phyloP scores from a whole-genome alignment of 1,140 invertebrate species.

The Lutraria rhynchaena region DNA sequence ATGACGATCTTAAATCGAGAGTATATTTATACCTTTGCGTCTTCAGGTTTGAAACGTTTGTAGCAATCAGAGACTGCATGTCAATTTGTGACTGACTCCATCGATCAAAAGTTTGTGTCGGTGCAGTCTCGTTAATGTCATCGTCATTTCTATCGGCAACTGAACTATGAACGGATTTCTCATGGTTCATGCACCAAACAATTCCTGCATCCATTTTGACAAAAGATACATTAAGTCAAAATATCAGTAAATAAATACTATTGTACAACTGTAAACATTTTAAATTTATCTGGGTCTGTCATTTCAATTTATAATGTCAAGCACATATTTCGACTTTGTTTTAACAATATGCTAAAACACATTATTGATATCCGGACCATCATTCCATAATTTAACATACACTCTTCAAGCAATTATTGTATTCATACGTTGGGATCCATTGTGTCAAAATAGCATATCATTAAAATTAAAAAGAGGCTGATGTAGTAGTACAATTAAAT shows the following conservation, averaged over 20 bases:
- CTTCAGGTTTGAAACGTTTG: slow-evolving; percentile 7
- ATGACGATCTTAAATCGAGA: too few relatives aligned
- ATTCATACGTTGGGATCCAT: too few relatives aligned
- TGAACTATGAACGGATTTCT: background rate
- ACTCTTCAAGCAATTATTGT: too few relatives aligned
- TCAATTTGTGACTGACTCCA: slow-evolving; percentile 23
- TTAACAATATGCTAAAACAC: too few relatives aligned
- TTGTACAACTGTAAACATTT: too few relatives aligned
- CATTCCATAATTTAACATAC: slow-evolving; percentile 54
- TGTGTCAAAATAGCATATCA: too few relatives aligned
- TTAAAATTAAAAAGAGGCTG: too few relatives aligned
- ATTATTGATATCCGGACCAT: too few relatives aligned
- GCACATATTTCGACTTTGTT: too few relatives aligned
- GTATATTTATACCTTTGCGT: slow-evolving; percentile 12
- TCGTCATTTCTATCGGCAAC: background rate
- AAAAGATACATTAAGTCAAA: background rate
- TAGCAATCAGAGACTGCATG: slow-evolving; percentile 23
- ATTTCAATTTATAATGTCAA: too few relatives aligned
- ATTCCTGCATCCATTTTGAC: slow-evolving; percentile 30
- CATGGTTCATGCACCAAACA: slow-evolving; percentile 28
- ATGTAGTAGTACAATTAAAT: too few relatives aligned
- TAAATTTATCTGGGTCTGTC: too few relatives aligned
- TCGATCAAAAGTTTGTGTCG: background rate
- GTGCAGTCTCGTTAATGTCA: background rate
- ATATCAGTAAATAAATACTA: background rate